phyloP scores from a whole-genome alignment of 2,888 invertebrate genomes.

The Scaptodrosophila latifasciaeformis region DNA sequence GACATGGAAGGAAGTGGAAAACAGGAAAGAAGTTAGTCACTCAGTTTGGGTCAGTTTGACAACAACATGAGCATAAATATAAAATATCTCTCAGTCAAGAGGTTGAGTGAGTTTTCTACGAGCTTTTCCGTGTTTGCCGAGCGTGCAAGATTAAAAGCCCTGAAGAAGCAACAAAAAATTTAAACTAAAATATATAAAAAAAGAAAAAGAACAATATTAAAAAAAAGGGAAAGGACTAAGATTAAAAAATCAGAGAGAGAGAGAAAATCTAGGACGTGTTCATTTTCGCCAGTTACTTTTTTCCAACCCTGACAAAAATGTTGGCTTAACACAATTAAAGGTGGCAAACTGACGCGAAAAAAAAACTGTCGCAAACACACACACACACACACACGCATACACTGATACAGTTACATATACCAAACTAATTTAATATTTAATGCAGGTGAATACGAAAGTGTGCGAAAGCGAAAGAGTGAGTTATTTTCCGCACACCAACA shows the following conservation, averaged over 20 bases:
- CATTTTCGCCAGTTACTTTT: too few relatives aligned
- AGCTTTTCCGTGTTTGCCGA: constrained; percentile 7
- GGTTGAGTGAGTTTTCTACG: too few relatives aligned
- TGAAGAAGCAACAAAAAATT: constrained; percentile 30
- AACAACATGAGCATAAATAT: constrained; percentile 62
- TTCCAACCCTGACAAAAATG: constrained; percentile 10
- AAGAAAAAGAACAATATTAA: constrained; percentile 10
- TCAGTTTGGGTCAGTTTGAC: constrained; percentile 45
- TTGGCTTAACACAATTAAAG: constrained; percentile 55
- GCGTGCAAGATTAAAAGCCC: constrained; percentile 60
- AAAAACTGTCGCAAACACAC: constrained; percentile 15
- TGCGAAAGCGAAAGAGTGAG: not conserved
- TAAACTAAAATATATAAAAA: constrained; percentile 13
- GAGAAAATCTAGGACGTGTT: too few relatives aligned
- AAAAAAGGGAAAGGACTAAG: not conserved
- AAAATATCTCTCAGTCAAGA: constrained; percentile 56
- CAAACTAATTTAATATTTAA: constrained; percentile 4
- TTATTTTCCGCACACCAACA: too few relatives aligned
- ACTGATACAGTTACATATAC: too few relatives aligned
- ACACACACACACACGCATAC: not conserved
- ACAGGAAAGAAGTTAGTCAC: constrained; percentile 32
- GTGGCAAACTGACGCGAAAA: constrained; percentile 31
- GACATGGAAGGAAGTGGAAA: not conserved
- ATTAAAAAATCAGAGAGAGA: too few relatives aligned
- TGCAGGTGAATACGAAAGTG: constrained; percentile 1